Evolutionary conservation across 2,113 vertebrate species (phyloP).

Genomic region (Pangasianodon gigas): DNA sequence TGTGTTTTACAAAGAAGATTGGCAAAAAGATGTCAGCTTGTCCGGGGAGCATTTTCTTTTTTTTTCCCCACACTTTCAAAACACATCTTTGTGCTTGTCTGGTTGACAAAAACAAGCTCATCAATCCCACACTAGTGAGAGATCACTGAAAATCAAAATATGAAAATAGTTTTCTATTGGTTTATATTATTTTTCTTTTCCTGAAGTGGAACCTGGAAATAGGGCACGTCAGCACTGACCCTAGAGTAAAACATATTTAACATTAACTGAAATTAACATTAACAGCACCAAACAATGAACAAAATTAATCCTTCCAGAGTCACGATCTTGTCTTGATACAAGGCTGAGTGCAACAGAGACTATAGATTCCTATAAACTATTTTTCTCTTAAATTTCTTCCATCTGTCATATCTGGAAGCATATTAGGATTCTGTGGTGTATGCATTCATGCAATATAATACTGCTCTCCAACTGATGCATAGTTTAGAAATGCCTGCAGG

Average conservation of each 20-base stretch:
- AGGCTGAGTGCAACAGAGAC: background rate
- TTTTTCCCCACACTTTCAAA: background rate
- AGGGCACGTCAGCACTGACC: too few species aligned
- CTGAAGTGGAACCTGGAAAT: too few species aligned
- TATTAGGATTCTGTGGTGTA: background rate
- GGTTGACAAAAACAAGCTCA: background rate
- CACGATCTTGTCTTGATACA: background rate
- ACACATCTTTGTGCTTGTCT: background rate
- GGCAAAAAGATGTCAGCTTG: background rate
- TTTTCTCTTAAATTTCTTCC: background rate
- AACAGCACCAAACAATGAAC: background rate
- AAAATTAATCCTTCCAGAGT: background rate
- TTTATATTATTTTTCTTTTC: too few species aligned
- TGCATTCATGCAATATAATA: background rate
- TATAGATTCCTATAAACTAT: background rate
- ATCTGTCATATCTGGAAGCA: background rate
- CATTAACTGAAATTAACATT: too few species aligned
- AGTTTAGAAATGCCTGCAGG: slow-evolving; percentile 6
- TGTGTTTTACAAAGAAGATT: background rate
- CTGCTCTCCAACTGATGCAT: background rate
- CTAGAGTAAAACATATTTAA: too few species aligned
- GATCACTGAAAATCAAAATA: too few species aligned
- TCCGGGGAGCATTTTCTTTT: background rate
- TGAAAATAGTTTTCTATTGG: too few species aligned
- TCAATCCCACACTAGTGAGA: background rate